Percentiles rank a stretch among this genome's conserved stretches.
phyloP scores from a whole-genome alignment of 2,797 vertebrate genomes.

The Taeniopygia guttata region DNA sequence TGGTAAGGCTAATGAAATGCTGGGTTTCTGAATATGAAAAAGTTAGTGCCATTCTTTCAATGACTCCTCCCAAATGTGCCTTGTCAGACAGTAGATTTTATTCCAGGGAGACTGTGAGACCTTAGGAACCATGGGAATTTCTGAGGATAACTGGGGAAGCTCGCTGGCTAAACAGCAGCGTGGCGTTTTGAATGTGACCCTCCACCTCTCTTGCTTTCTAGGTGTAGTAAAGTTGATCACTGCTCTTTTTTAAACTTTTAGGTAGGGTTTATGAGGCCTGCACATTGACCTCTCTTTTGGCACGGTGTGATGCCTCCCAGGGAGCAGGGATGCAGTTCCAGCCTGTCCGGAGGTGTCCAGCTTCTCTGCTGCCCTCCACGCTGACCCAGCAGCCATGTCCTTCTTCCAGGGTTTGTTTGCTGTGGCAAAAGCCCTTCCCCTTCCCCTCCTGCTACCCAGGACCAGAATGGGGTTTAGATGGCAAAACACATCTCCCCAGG shows the following conservation, averaged over 20 bases:
- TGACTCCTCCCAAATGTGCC: not conserved
- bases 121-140: not conserved
- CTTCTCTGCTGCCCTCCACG: not conserved
- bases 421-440: not conserved
- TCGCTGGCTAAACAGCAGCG: not conserved
- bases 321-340: not conserved
- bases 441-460: not conserved
- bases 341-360: not conserved
- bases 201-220: not conserved
- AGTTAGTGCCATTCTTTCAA: not conserved
- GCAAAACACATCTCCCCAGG: not conserved
- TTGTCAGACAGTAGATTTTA: not conserved
- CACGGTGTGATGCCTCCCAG: not conserved
- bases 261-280: not conserved
- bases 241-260: not conserved
- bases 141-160: not conserved
- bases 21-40: not conserved
- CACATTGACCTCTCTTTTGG: not conserved
- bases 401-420: not conserved
- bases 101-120: not conserved
- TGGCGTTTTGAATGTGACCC: not conserved
- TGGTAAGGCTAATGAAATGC: not conserved
- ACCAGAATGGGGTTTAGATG: not conserved
- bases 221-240: not conserved
- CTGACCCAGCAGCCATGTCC: not conserved